Evolutionary conservation across 2,888 invertebrate species (phyloP).

Genomic region (Shargacucullia verbasci): DNA sequence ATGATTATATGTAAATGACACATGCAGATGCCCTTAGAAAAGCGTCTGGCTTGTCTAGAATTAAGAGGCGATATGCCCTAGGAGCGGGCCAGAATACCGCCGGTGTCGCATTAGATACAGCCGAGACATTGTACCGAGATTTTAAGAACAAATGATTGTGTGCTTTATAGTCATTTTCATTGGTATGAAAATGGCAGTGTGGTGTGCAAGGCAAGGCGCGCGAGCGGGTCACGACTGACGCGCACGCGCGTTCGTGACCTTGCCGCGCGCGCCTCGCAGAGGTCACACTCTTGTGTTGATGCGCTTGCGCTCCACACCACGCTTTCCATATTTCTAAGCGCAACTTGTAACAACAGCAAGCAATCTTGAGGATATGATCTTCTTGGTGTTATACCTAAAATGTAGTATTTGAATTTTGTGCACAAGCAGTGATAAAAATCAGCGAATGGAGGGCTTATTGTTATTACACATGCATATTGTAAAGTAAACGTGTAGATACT

Average conservation of each 20-base stretch:
- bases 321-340: conserved; percentile 70
- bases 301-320: conserved; percentile 74
- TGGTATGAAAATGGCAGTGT: conserved; percentile 74
- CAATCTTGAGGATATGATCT: conserved; percentile 16
- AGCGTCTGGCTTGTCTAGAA: conserved; percentile 63
- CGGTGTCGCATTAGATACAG: conserved; percentile 71
- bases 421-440: conserved; percentile 1
- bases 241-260: conserved; percentile 89
- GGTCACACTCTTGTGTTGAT: conserved; percentile 85
- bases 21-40: conserved; percentile 42
- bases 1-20: conserved; percentile 21
- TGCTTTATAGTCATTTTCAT: conserved; percentile 74
- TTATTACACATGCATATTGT: background rate
- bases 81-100: conserved; percentile 57
- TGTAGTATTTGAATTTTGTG: background rate
- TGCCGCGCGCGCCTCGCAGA: conserved; percentile 85
- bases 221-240: conserved; percentile 88
- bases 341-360: conserved; percentile 38
- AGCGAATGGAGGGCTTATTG: background rate
- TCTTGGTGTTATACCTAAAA: conserved; percentile 8
- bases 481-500: background rate
- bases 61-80: conserved; percentile 67
- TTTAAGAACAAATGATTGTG: conserved; percentile 71
- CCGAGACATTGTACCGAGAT: conserved; percentile 71
- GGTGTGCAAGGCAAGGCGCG: conserved; percentile 69